Evolutionary conservation across 30 jellyfish, hydroid and myxozoan species (phyloP).

Genomic region (Chironex yamaguchii): DNA sequence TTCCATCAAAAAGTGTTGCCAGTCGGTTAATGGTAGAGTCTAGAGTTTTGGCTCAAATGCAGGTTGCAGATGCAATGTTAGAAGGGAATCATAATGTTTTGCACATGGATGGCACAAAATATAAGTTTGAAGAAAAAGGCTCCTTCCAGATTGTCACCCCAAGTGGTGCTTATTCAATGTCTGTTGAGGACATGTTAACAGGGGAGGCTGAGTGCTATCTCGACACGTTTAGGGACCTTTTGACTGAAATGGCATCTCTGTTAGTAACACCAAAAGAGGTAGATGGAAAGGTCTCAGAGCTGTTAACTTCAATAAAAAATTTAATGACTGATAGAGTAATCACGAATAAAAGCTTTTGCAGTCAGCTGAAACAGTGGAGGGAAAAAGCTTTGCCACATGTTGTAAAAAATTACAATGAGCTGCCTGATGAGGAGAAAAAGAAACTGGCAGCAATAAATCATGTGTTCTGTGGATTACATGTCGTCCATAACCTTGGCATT

Average conservation of each 20-base stretch:
- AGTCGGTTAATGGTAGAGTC: conserved; percentile 27
- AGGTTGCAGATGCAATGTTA: conserved; percentile 28
- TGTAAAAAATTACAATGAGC: conserved; percentile 1
- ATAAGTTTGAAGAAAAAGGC: conserved; percentile 10
- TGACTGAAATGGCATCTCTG: conserved; percentile 4
- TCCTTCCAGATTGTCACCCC: conserved; percentile 14
- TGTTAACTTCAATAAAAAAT: neutral
- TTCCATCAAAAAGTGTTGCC: conserved; percentile 36
- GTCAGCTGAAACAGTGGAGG: conserved; percentile 1
- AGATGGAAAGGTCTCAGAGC: neutral
- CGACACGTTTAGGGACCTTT: conserved; percentile 24
- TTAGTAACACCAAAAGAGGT: conserved; percentile 2
- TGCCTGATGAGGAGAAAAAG: conserved; percentile 32
- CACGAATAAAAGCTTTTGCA: neutral
- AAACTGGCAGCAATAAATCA: conserved; percentile 15
- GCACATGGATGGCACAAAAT: conserved; percentile 39
- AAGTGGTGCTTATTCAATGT: conserved; percentile 33
- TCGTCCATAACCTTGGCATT: conserved; percentile 47
- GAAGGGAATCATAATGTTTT: conserved; percentile 6
- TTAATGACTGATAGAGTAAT: conserved; percentile 12
- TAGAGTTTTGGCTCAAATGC: neutral
- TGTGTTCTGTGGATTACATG: conserved; percentile 61
- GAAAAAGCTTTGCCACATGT: neutral
- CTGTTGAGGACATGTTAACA: conserved; percentile 12
- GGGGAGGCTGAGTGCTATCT: conserved; percentile 38